Evolutionary conservation across 2,888 invertebrate genomes (phyloP), one percentile per base, ranked within the genome.

Genomic region (Xylophagus ater): DNA sequence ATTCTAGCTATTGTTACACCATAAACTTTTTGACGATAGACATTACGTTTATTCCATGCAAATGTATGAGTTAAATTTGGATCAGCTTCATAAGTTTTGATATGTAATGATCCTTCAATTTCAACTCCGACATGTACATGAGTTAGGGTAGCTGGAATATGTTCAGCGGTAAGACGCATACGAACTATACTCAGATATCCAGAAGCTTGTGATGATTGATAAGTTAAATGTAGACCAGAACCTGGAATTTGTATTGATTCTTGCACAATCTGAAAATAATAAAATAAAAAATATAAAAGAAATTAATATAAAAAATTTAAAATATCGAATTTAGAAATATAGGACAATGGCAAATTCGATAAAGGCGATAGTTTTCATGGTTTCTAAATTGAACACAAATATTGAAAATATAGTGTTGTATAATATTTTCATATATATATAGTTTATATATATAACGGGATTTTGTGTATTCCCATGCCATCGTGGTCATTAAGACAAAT

Each of bases 21-120:
- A 56, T 89, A 89, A 2, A 86, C 89, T 70, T 92, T 93, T 67
- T 96, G 94, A 57, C 89, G 86, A 67, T 97, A 98, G 28, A 94
- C 93, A 63, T 98, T 97, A 46, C 90, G 73, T 62, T 94, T 88
- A 64, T 94, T 93, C 98, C 98, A 99, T 3, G 93, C 88, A 60
- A 94, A 98, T 7, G 88, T 90, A 64, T 94, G 93, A 36, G 86
- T 87, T 42, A 98, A 69, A 59, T 90, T 87, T 0, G 94, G 89
- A 64, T 94, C 94, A 1, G 97, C 94, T 65, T 96, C 96, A 62
- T 97, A 94, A 1, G 83, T 81, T 63, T 86, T 85, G 10, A 89
- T 83, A 62, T 92, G 86, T 10, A 90, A 69, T 2, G 89, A 87
- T 4, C 96, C 96, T 65, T 94, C 93, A 43, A 93, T 89, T 57